A percentile compares a stretch with the other conserved stretches of the same genome.
phyloP scores from a whole-genome alignment of 2,888 invertebrate genomes.

The Cheiracanthium punctorium region DNA sequence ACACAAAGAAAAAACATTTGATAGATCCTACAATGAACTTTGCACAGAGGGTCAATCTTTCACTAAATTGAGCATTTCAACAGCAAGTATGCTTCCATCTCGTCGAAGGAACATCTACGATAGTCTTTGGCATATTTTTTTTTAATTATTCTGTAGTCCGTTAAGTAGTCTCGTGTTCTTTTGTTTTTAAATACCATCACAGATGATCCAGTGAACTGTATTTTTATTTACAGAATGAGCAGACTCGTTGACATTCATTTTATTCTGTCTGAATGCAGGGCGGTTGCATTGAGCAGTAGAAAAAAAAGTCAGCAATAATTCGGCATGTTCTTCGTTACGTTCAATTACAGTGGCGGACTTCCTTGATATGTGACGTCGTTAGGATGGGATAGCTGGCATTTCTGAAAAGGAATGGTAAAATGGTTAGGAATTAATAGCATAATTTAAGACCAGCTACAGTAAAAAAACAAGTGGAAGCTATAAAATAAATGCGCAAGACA shows the following conservation, averaged over 20 bases:
- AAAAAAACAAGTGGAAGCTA: too few species aligned
- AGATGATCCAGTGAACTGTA: constrained; percentile 62
- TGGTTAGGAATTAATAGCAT: too few species aligned
- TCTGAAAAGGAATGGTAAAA: too few species aligned
- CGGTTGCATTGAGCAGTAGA: constrained; percentile 45
- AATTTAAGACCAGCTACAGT: too few species aligned
- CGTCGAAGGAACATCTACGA: constrained; percentile 44
- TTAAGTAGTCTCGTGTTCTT: constrained; percentile 12
- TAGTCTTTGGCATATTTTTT: constrained; percentile 66
- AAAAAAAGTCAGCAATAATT: constrained; percentile 36
- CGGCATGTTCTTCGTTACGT: constrained; percentile 6
- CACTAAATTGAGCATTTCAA: constrained; percentile 53
- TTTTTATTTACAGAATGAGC: constrained; percentile 29
- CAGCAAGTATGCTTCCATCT: constrained; percentile 9
- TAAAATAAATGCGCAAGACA: too few species aligned
- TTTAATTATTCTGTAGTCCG: constrained; percentile 12
- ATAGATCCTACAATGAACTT: constrained; percentile 34
- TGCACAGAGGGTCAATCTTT: background rate
- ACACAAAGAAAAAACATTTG: constrained; percentile 33
- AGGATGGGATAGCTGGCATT: constrained; percentile 68
- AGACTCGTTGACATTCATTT: constrained; percentile 14
- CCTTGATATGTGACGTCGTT: constrained; percentile 70
- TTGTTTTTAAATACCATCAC: constrained; percentile 42
- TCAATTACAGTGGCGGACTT: constrained; percentile 63
- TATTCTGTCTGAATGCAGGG: constrained; percentile 29